Evolutionary conservation across 2,113 vertebrate genomes (phyloP).

Genomic region (Lepisosteus osseus): DNA sequence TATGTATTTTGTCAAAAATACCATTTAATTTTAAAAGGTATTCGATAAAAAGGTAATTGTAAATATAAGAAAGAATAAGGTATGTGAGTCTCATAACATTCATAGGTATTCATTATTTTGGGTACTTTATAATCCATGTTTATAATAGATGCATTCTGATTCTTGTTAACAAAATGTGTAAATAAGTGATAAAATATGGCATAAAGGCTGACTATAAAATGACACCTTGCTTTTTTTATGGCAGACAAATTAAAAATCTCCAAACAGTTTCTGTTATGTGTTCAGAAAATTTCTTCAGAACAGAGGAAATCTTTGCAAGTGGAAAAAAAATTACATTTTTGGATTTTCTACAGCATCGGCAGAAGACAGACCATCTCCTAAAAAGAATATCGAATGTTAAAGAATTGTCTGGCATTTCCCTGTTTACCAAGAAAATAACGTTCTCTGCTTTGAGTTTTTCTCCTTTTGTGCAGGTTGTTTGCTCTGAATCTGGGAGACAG

Average conservation of each 20-base stretch:
- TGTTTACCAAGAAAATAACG: too few species aligned
- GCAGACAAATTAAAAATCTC: neutral
- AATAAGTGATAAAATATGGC: conserved; percentile 7
- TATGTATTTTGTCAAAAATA: too few species aligned
- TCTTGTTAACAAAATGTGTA: conserved; percentile 20
- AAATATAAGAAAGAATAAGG: conserved; percentile 13
- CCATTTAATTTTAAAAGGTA: neutral
- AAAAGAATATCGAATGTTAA: too few species aligned
- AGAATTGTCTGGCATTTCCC: too few species aligned
- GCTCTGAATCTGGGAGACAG: too few species aligned
- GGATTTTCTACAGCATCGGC: too few species aligned
- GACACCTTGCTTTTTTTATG: conserved; percentile 6
- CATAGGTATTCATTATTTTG: conserved; percentile 2
- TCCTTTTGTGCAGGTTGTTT: too few species aligned
- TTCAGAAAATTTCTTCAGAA: too few species aligned
- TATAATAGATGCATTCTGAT: conserved; percentile 12
- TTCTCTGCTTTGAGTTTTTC: too few species aligned
- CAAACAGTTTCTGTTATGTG: neutral
- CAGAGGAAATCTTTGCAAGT: too few species aligned
- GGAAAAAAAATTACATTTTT: too few species aligned
- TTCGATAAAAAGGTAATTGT: conserved; percentile 7
- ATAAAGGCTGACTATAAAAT: neutral
- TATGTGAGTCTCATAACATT: conserved; percentile 10
- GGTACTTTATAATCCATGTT: neutral
- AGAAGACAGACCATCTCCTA: neutral